Conservation (phyloP, 2,797 vertebrate species). For the Cryptoblepharus egeriae region DNA sequence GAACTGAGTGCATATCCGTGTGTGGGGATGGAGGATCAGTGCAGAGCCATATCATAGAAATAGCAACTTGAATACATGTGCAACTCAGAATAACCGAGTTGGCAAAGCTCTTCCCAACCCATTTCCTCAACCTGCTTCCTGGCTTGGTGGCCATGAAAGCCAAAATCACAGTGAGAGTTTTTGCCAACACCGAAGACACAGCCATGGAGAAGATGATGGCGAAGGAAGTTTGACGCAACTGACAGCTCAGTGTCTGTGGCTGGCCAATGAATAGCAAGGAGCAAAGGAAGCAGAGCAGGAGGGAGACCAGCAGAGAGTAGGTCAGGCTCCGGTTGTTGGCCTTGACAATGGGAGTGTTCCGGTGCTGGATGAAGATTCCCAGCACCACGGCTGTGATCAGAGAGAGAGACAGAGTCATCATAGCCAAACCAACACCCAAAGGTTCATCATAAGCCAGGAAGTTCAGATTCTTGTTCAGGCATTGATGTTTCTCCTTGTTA, state of each 20-base stretch:
- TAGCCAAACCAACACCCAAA: neutral
- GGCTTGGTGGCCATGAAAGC: constrained; percentile 18
- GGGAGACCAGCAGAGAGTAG: neutral
- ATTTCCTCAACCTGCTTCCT: constrained; percentile 3
- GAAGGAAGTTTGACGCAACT: constrained; percentile 7
- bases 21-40: constrained; percentile 27
- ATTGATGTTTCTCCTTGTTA: neutral
- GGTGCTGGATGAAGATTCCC: constrained; percentile 8
- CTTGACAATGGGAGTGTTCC: constrained; percentile 6
- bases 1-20: neutral
- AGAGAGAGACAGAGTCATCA: neutral
- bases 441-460: neutral
- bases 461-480: neutral
- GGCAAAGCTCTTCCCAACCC: neutral
- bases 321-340: neutral
- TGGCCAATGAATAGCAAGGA: constrained; percentile 6
- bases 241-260: neutral
- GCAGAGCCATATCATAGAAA: constrained; percentile 25
- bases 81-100: neutral
- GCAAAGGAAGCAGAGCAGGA: constrained; percentile 12
- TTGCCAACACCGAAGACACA: constrained; percentile 12
- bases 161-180: neutral
- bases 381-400: neutral
- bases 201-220: constrained; percentile 16
- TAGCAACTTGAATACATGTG: constrained; percentile 19